Evolutionary conservation across 1,140 invertebrate species (phyloP).

Genomic region (Archegozetes longisetosus): DNA sequence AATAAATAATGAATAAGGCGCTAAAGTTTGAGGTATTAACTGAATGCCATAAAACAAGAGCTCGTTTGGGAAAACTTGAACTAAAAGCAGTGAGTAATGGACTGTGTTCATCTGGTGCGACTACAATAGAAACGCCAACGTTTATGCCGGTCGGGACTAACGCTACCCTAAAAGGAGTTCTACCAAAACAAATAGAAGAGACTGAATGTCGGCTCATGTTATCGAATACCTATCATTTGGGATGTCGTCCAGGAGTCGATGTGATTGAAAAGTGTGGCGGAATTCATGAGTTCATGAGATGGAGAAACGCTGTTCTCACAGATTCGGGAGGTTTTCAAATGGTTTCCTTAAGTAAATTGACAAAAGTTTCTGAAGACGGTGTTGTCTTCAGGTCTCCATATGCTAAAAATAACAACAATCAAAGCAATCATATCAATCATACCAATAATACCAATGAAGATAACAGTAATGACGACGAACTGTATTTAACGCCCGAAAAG

Average conservation of each 20-base stretch:
- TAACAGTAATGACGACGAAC: conserved; percentile 24
- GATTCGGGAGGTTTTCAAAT: conserved; percentile 94
- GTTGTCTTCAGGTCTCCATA: conserved; percentile 89
- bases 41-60: conserved; percentile 65
- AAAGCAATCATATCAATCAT: too few relatives aligned
- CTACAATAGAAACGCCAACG: conserved; percentile 59
- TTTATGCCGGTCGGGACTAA: conserved; percentile 95
- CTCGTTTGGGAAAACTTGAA: conserved; percentile 40
- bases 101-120: neutral
- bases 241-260: conserved; percentile 73
- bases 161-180: conserved; percentile 87
- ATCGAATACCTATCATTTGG: conserved; percentile 94
- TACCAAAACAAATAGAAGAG: conserved; percentile 77
- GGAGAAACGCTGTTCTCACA: conserved; percentile 76
- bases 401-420: too few relatives aligned
- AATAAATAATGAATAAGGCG: conserved; percentile 14
- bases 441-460: too few relatives aligned
- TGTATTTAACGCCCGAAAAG: conserved; percentile 80
- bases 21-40: conserved; percentile 57
- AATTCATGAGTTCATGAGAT: conserved; percentile 94
- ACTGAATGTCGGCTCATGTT: conserved; percentile 83
- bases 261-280: conserved; percentile 72
- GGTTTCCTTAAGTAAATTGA: conserved; percentile 85
- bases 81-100: neutral
- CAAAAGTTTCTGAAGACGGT: conserved; percentile 87